Conservation (phyloP, 2,888 invertebrate species). For the Stenoptilia bipunctidactyla region DNA sequence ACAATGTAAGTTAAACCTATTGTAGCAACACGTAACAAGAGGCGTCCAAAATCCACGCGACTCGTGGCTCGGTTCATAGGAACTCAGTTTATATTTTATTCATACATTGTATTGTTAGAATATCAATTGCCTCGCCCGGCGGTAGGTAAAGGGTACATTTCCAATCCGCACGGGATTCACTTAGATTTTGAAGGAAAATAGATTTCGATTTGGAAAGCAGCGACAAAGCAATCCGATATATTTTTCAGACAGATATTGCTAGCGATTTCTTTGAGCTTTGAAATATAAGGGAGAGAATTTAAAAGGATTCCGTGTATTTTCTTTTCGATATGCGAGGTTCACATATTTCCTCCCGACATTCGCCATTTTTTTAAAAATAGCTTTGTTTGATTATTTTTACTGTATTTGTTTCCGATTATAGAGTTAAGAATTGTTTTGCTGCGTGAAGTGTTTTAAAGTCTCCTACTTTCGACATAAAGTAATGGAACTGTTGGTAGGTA, state of each 20-base stretch:
- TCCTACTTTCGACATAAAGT: too few relatives aligned
- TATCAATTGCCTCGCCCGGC: conserved; percentile 70
- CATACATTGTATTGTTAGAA: conserved; percentile 72
- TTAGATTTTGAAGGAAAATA: conserved; percentile 72
- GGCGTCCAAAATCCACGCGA: conserved; percentile 43
- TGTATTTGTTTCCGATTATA: too few relatives aligned
- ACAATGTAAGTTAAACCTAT: conserved; percentile 18
- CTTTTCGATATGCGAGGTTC: conserved; percentile 22
- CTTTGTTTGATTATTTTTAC: too few relatives aligned
- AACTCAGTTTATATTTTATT: conserved; percentile 70
- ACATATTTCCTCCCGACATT: not conserved
- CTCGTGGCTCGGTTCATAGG: conserved; percentile 57
- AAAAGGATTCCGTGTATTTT: conserved; percentile 50
- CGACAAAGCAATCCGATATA: conserved; percentile 73
- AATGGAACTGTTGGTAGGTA: too few relatives aligned
- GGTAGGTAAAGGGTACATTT: conserved; percentile 72
- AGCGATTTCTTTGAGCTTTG: conserved; percentile 72
- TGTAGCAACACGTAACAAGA: conserved; percentile 31
- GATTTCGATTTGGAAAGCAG: conserved; percentile 71
- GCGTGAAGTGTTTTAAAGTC: too few relatives aligned
- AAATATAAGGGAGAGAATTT: conserved; percentile 66
- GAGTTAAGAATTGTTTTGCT: too few relatives aligned
- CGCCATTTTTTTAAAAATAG: too few relatives aligned
- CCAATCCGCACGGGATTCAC: conserved; percentile 72
- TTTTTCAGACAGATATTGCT: conserved; percentile 72